These are phyloP conservation scores for Lasaia peninsularis DNA, from an alignment of 1,140 invertebrate species.

Conservation along the genomic window DNA sequence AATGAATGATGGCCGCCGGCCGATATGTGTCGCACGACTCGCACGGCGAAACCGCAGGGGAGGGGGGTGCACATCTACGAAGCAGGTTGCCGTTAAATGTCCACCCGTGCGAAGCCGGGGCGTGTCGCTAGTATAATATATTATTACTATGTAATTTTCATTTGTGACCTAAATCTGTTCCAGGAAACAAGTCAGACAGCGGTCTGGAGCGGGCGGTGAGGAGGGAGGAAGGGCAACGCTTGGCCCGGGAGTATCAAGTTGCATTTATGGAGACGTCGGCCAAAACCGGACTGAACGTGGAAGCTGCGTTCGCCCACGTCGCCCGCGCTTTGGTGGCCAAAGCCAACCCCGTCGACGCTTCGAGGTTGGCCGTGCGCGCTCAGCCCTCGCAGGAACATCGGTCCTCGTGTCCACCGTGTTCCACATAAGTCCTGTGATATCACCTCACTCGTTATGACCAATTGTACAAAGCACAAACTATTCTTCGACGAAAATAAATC, in stretches of 20 bases:
- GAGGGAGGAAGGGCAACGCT: slow-evolving; percentile 88
- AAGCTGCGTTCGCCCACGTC: slow-evolving; percentile 88
- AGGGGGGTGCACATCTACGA: too few relatives aligned
- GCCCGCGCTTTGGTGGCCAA: slow-evolving; percentile 80
- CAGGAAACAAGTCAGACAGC: slow-evolving; percentile 91
- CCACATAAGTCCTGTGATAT: slow-evolving; percentile 18
- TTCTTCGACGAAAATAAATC: not conserved
- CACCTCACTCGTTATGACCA: slow-evolving; percentile 2
- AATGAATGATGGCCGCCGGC: too few relatives aligned
- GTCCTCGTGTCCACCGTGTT: slow-evolving; percentile 64
- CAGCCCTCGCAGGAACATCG: slow-evolving; percentile 59
- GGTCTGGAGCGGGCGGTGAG: slow-evolving; percentile 84
- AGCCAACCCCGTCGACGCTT: slow-evolving; percentile 61
- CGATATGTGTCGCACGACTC: too few relatives aligned
- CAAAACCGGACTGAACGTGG: slow-evolving; percentile 91
- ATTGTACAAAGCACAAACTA: not conserved
- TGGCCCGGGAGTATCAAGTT: slow-evolving; percentile 89
- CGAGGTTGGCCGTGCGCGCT: slow-evolving; percentile 62
- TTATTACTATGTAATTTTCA: too few relatives aligned
- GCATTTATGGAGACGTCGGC: slow-evolving; percentile 93
- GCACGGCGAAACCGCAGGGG: too few relatives aligned
- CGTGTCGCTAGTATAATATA: too few relatives aligned
- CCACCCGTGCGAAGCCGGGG: too few relatives aligned
- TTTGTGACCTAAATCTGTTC: slow-evolving; percentile 28
- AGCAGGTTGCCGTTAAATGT: too few relatives aligned